Conservation (phyloP, 2,797 vertebrate genomes). For the Chaetophractus vellerosus region DNA sequence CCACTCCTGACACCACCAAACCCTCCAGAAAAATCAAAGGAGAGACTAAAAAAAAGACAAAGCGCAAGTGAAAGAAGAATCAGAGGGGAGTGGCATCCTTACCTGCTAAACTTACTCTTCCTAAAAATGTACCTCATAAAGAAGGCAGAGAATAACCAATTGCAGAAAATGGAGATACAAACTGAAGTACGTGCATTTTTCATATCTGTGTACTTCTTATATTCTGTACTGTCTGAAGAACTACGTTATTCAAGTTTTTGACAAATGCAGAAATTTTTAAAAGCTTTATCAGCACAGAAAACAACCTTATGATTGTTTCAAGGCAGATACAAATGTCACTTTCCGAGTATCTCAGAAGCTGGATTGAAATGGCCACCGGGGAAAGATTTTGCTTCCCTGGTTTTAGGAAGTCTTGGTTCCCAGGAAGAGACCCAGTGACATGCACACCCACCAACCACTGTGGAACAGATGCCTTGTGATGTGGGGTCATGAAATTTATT, state of each 20-base stretch:
- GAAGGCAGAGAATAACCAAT: not conserved
- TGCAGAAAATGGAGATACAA: not conserved
- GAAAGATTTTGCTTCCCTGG: not conserved
- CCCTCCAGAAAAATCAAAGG: not conserved
- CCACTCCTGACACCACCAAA: not conserved
- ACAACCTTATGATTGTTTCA: not conserved
- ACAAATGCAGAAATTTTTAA: not conserved
- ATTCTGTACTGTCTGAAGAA: not conserved
- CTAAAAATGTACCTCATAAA: not conserved
- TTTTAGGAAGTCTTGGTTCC: not conserved
- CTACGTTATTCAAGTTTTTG: not conserved
- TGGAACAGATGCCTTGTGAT: not conserved
- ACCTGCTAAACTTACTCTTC: not conserved
- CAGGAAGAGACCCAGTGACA: not conserved
- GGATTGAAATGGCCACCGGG: not conserved
- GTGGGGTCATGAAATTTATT: not conserved
- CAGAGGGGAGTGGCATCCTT: not conserved
- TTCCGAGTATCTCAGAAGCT: not conserved
- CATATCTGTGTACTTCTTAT: not conserved
- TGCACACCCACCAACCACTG: not conserved
- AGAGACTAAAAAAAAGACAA: not conserved
- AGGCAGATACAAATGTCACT: not conserved
- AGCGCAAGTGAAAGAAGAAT: not conserved
- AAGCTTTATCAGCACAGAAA: not conserved
- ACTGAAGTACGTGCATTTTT: not conserved